Base-by-base conservation (phyloP, 2,888 invertebrate genomes). In the Nineta flava region DNA sequence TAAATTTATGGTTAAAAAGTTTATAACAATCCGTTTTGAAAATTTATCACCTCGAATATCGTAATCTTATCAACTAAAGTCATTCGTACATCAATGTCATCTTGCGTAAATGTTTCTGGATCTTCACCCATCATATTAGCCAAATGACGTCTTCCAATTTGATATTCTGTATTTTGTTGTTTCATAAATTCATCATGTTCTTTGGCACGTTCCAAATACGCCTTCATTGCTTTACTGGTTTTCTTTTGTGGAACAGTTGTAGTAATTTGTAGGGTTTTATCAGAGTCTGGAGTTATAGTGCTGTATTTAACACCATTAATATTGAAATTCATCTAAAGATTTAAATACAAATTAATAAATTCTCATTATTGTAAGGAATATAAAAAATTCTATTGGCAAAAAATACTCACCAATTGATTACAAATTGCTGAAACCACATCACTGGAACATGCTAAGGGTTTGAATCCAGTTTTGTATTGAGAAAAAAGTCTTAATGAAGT, bases 61-160 rank as follows among this genome's bases (percentile, higher is more conserved):
- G 26, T 26, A 7, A 26, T 26, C 7, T 26, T 26, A 7, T 26
- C 5, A 26, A 26, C 26, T 3, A 7, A 19, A 19, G 19, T 19
- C 26, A 26, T 26, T 26, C 70, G 70, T 71, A 87, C 87, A 69
- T 93, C 80, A 31, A 96, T 76, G 63, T 94, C 88, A 49, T 80
- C 75, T 62, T 95, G 88, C 0, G 86, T 85, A 62, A 97, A 90
- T 1, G 76, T 80, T 60, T 92, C 87, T 0, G 87, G 83, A 71
- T 96, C 86, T 65, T 83, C 82, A 1, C 96, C 96, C 97, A 99
- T 99, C 81, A 99, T 99, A 65, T 95, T 96, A 1, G 99, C 97
- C 54, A 99, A 75, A 71, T 99, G 95, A 32, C 95, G 74, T 65
- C 87, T 91, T 13, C 99, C 99, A 60, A 93, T 81, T 64, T 88